phyloP scores from a whole-genome alignment of 37 sponge, comb jelly and placozoan species.

The Chondrilla cf. caribensis region DNA sequence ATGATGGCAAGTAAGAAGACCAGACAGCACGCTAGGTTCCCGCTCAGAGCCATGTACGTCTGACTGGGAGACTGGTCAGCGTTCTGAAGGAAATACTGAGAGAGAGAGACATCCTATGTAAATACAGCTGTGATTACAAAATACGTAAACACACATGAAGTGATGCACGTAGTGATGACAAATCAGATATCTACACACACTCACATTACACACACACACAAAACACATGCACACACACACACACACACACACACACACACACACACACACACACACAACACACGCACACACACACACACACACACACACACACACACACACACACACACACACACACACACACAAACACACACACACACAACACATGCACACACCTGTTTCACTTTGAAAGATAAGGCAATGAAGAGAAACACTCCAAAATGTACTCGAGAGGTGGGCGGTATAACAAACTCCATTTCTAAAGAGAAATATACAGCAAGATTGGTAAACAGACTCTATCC shows the following conservation, averaged over 20 bases:
- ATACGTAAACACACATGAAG: too few species aligned
- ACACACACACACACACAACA: too few species aligned
- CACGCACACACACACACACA: too few species aligned
- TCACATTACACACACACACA: too few species aligned
- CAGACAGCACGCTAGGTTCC: slow-evolving; percentile 41
- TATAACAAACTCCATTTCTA: neutral
- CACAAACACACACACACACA: too few species aligned
- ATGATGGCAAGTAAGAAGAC: slow-evolving; percentile 34
- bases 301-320: too few species aligned
- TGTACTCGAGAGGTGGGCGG: slow-evolving; percentile 6
- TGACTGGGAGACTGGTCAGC: slow-evolving; percentile 29
- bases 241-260: too few species aligned
- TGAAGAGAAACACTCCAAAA: neutral
- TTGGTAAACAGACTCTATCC: too few species aligned
- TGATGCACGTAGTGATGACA: too few species aligned
- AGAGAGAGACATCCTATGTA: neutral
- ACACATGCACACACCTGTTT: slow-evolving; percentile 4
- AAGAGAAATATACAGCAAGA: neutral
- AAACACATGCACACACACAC: too few species aligned
- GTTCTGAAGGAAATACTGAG: neutral
- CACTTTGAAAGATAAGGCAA: neutral
- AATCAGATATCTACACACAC: too few species aligned
- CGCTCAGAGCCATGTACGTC: slow-evolving; percentile 34
- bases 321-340: too few species aligned
- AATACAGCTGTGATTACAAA: neutral